phyloP scores from a whole-genome alignment of 2,888 invertebrate genomes.

The Scaptomyza polygonia region DNA sequence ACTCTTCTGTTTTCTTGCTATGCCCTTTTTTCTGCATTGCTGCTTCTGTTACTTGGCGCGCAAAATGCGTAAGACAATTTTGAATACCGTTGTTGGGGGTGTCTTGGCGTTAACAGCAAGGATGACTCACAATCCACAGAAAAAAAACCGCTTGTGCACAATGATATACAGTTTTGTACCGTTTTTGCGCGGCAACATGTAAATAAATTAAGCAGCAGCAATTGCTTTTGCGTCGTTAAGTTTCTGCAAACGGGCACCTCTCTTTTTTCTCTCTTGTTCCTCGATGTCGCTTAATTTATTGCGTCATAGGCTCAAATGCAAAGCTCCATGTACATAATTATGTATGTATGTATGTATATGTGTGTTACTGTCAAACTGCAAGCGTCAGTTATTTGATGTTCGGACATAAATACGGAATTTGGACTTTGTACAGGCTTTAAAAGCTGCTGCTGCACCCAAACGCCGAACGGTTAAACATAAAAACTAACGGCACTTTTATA shows the following conservation, averaged over 20 bases:
- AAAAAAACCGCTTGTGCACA: constrained; percentile 23
- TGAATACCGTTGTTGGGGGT: constrained; percentile 42
- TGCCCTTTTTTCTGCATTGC: constrained; percentile 32
- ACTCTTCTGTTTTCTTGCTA: constrained; percentile 1
- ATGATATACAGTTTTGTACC: constrained; percentile 46
- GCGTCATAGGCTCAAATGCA: constrained; percentile 45
- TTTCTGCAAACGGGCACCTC: constrained; percentile 11
- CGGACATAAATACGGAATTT: constrained; percentile 53
- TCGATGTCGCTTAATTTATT: constrained; percentile 43
- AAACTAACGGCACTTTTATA: constrained; percentile 78
- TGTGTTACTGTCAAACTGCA: constrained; percentile 51
- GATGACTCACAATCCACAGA: constrained; percentile 40
- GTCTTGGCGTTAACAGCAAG: constrained; percentile 11
- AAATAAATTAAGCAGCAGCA: constrained; percentile 26
- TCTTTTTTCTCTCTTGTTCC: constrained; percentile 7
- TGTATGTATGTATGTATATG: constrained; percentile 1
- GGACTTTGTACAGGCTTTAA: constrained; percentile 58
- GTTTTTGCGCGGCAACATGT: constrained; percentile 8
- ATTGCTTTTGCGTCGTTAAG: constrained; percentile 53
- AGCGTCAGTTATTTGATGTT: constrained; percentile 52
- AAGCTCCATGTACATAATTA: constrained; percentile 10
- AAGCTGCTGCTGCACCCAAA: constrained; percentile 67
- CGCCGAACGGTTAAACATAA: constrained; percentile 73
- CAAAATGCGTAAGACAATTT: constrained; percentile 36
- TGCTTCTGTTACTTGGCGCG: constrained; percentile 47